A percentile compares a stretch with the other conserved stretches of the same genome.
These are phyloP conservation scores for Paguma larvata DNA, from an alignment of 2,797 vertebrate genomes.

Conservation along the genomic window DNA sequence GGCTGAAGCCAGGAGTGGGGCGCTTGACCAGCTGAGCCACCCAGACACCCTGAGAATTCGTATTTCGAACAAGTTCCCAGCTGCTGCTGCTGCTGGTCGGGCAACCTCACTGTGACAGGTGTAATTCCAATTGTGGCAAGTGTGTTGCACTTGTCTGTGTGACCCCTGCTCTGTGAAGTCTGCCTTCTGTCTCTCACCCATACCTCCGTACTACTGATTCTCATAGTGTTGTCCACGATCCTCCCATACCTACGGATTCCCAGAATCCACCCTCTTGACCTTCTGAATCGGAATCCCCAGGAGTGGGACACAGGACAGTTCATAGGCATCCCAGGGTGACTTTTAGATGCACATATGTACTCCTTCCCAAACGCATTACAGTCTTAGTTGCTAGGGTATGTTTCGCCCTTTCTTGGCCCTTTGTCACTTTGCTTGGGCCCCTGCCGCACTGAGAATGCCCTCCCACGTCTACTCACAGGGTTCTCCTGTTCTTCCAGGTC, in stretches of 20 bases:
- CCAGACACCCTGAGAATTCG: neutral
- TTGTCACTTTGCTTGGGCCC: neutral
- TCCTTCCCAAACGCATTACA: neutral
- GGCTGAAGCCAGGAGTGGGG: too few relatives aligned
- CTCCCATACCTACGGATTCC: neutral
- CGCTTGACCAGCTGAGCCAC: too few relatives aligned
- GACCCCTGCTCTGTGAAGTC: neutral
- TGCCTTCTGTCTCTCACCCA: neutral
- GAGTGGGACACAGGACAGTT: neutral
- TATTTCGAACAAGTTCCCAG: neutral
- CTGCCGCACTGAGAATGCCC: neutral
- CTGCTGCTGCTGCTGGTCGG: neutral
- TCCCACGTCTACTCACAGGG: neutral
- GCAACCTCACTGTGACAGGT: neutral
- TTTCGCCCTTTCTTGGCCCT: neutral
- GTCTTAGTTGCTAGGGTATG: neutral
- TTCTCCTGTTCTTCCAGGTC: neutral
- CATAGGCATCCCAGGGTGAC: neutral
- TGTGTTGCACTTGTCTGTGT: neutral
- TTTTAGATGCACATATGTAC: rapidly evolving
- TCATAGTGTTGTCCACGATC: neutral
- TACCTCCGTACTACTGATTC: neutral
- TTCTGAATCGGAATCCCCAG: neutral
- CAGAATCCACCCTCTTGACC: neutral
- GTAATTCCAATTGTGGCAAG: neutral